These are phyloP conservation scores for Oscheius onirici DNA, from an alignment of 2,888 invertebrate species.

Conservation along the genomic window DNA sequence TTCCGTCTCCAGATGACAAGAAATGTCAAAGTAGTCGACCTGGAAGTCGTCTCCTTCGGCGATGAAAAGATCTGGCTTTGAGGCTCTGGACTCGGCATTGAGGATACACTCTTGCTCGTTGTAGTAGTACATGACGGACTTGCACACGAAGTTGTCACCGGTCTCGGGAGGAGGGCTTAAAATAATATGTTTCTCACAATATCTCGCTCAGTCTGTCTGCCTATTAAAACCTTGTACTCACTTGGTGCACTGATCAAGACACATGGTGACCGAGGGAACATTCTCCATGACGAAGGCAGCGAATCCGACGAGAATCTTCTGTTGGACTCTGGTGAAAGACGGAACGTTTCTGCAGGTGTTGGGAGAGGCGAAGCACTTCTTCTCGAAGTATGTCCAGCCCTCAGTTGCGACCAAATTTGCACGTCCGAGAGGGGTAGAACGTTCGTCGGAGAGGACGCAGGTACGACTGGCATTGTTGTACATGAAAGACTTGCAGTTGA, in stretches of 20 bases:
- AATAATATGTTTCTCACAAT: too few species aligned
- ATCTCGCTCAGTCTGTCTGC: not conserved
- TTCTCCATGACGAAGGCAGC: conserved; percentile 72
- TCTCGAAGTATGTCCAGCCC: conserved; percentile 70
- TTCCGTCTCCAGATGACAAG: conserved; percentile 66
- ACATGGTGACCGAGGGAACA: conserved; percentile 71
- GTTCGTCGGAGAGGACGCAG: conserved; percentile 69
- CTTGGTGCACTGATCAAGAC: conserved; percentile 71
- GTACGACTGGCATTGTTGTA: conserved; percentile 66
- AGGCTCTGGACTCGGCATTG: conserved; percentile 68
- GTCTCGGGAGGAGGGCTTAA: conserved; percentile 71
- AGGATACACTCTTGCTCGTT: conserved; percentile 71
- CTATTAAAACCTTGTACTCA: conserved; percentile 23
- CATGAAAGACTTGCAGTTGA: conserved; percentile 72
- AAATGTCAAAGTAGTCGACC: conserved; percentile 71
- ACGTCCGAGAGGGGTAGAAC: conserved; percentile 69
- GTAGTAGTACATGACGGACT: conserved; percentile 72
- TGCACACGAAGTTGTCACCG: conserved; percentile 69
- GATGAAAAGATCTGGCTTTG: conserved; percentile 71
- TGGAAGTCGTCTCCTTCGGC: conserved; percentile 67
- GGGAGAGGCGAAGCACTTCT: conserved; percentile 71
- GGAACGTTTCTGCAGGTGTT: conserved; percentile 70
- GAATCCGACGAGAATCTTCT: conserved; percentile 71
- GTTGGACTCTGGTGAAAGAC: conserved; percentile 70
- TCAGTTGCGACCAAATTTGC: conserved; percentile 59